Evolutionary conservation across 2,113 vertebrate species (phyloP).

Genomic region (Paradoxurus hermaphroditus): DNA sequence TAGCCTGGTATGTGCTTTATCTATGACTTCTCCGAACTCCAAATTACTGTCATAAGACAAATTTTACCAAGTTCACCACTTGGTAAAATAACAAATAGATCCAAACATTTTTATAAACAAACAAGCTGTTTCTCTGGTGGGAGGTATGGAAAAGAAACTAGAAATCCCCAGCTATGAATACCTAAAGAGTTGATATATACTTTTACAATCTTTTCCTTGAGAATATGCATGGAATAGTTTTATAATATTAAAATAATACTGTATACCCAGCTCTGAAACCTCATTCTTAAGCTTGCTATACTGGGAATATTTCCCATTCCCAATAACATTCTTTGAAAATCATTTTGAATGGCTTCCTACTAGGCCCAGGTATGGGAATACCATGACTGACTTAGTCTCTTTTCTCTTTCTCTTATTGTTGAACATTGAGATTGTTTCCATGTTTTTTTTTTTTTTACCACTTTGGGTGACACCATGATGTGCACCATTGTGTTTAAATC

Average conservation of each 20-base stretch:
- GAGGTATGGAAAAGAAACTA: neutral
- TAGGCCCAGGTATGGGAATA: neutral
- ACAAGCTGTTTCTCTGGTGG: neutral
- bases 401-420: neutral
- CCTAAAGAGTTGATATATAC: neutral
- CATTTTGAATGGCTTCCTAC: neutral
- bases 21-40: neutral
- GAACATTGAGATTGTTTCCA: neutral
- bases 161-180: neutral
- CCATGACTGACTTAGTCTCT: neutral
- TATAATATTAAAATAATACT: neutral
- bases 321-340: neutral
- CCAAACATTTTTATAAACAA: neutral
- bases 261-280: neutral
- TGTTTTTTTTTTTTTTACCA: neutral
- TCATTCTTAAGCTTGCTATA: neutral
- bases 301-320: neutral
- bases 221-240: neutral
- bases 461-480: neutral
- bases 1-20: neutral
- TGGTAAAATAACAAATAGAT: neutral
- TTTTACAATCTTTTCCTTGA: constrained; percentile 21
- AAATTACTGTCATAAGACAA: neutral
- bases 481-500: neutral
- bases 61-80: too few relatives aligned